Conservation (phyloP, 2,888 invertebrate genomes). For the Diachrysia chrysitis region DNA sequence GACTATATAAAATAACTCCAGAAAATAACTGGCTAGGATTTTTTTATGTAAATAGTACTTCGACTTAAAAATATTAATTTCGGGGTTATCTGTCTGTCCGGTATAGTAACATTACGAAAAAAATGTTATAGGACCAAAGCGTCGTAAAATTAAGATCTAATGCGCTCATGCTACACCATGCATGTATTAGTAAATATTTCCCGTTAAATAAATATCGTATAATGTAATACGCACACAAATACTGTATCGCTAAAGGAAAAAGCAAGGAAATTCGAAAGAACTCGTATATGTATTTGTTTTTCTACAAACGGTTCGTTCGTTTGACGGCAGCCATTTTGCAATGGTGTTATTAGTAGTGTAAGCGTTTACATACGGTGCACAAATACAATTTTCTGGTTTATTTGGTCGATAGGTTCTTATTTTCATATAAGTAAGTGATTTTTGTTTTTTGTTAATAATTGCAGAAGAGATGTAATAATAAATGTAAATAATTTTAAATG, state of each 20-base stretch:
- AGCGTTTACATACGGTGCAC: constrained; percentile 11
- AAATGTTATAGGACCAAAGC: too few relatives aligned
- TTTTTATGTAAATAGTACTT: too few relatives aligned
- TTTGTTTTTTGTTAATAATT: neutral
- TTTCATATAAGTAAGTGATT: neutral
- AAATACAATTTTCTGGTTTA: constrained; percentile 12
- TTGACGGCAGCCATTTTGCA: constrained; percentile 31
- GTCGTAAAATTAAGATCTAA: too few relatives aligned
- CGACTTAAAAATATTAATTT: too few relatives aligned
- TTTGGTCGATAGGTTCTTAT: neutral
- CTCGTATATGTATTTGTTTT: constrained; percentile 27
- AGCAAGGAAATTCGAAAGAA: constrained; percentile 22
- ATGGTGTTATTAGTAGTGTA: constrained; percentile 30
- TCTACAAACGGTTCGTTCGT: constrained; percentile 18
- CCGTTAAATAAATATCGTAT: constrained; percentile 17
- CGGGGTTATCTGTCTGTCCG: too few relatives aligned
- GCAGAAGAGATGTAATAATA: neutral
- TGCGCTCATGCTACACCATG: too few relatives aligned
- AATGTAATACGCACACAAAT: constrained; percentile 21
- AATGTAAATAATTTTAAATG: too few relatives aligned
- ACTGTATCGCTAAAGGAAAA: constrained; percentile 35
- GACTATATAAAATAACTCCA: too few relatives aligned
- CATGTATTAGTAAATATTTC: neutral
- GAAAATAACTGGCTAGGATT: too few relatives aligned
- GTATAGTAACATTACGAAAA: too few relatives aligned